Conservation (phyloP, 2,113 vertebrate species). For the Thomomys bottae region DNA sequence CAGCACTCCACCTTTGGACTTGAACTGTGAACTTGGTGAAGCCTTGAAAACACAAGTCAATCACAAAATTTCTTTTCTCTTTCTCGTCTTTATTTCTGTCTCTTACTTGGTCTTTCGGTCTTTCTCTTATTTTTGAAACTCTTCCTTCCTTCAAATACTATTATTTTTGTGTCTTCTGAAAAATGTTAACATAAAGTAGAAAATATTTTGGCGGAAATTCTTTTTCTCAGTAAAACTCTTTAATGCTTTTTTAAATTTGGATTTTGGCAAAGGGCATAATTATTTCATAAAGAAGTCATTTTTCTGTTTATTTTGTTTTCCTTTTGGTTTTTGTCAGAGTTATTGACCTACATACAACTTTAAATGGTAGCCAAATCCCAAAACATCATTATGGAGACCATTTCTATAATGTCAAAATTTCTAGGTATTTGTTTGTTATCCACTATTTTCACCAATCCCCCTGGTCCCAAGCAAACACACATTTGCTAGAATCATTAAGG, state of each 20-base stretch:
- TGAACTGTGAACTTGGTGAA: neutral
- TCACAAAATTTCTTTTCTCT: neutral
- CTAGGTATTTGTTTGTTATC: neutral
- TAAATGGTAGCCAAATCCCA: neutral
- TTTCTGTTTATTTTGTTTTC: neutral
- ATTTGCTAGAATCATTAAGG: neutral
- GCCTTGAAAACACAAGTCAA: neutral
- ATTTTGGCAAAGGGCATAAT: neutral
- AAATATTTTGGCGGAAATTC: neutral
- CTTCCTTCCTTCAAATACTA: too few relatives aligned
- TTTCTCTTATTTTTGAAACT: neutral
- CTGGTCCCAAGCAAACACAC: neutral
- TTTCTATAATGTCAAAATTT: neutral
- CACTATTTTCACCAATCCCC: neutral
- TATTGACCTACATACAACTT: neutral
- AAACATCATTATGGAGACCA: neutral
- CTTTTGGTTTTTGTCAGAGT: neutral
- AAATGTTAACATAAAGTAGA: neutral
- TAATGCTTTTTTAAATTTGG: constrained; percentile 17
- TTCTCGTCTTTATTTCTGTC: neutral
- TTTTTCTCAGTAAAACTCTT: neutral
- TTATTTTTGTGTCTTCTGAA: neutral
- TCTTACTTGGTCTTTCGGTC: too few relatives aligned
- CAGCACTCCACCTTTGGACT: neutral
- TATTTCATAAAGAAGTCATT: neutral